These are phyloP conservation scores for Fratercula arctica DNA, from an alignment of 2,797 vertebrate genomes.

Conservation along the genomic window DNA sequence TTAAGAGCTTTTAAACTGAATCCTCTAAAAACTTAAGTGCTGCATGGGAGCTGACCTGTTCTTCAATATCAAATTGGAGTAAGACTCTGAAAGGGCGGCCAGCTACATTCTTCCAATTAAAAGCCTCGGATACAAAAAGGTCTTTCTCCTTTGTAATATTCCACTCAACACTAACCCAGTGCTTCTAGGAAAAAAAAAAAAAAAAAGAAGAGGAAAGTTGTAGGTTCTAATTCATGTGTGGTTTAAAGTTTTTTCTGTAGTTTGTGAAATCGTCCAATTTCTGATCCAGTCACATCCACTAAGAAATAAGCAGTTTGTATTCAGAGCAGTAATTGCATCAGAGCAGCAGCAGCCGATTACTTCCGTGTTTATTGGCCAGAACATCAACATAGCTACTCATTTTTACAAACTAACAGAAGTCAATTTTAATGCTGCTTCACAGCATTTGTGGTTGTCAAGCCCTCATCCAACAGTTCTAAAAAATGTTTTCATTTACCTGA, in stretches of 20 bases:
- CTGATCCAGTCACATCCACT: not conserved
- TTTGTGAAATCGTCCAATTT: not conserved
- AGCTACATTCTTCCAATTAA: not conserved
- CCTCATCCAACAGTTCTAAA: not conserved
- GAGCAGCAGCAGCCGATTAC: not conserved
- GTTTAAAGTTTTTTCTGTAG: not conserved
- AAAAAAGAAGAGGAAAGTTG: not conserved
- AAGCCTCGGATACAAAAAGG: not conserved
- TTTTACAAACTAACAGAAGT: slow-evolving; percentile 13
- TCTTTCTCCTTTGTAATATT: not conserved
- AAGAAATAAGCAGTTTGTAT: not conserved
- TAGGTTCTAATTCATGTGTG: not conserved
- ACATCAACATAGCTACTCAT: not conserved
- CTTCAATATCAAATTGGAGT: not conserved
- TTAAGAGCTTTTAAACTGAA: not conserved
- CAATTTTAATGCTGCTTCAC: not conserved
- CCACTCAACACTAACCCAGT: not conserved
- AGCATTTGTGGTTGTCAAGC: not conserved
- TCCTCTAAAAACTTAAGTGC: not conserved
- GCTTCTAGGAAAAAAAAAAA: not conserved
- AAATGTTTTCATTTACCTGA: slow-evolving; percentile 55
- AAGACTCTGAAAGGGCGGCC: not conserved
- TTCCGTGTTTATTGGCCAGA: slow-evolving; percentile 51
- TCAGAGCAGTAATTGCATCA: not conserved
- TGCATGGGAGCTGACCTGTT: not conserved